Evolutionary conservation across 2,797 vertebrate species (phyloP), one percentile per base, ranked within the genome.

Genomic region (Enteromius trimaculatus): DNA sequence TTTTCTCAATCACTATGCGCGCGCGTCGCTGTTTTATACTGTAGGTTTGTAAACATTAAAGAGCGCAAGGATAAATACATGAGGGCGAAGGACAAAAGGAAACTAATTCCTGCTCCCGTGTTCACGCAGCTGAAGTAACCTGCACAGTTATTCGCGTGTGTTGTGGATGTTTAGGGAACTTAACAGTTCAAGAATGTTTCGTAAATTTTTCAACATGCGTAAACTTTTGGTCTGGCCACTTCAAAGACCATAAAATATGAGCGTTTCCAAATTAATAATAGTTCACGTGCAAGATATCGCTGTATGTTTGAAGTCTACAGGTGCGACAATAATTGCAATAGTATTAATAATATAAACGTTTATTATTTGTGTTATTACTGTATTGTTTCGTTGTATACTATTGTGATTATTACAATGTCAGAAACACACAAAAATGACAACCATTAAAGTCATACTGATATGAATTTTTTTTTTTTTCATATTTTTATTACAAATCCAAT

Each of bases 181-280:
- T 53, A 4, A 34, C 21, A 29, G 17, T 4, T 70, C 19, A 31
- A 37, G 5, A 47, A 37, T 37, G 13, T 51, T 49, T 14, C 9
- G 4, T 77, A 11, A 60, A 64, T 78, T 49, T 78, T 65, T 44
- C 10, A 19, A 58, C 31, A 66, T 13, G 47, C 29, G 14, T 37
- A 72, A 81, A 81, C 21, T 49, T 81, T 74, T 16, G 47, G 29
- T 64, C 31, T 16, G 21, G 42, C 3, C n/a, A 13, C n/a, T 44
- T 47, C 17, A 31, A 62, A 77, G 9, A 14, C 4, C 2, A 29
- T 19, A 4, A 62, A 55, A 37, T 23, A 23, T 42, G 9, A 19
- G 55, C 17, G 13, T 77, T 62, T 77, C 5, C 37, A 47, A 17
- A 26, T 8, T 55, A 17, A 1, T 23, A 16, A n/a, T 26, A 34